These are phyloP conservation scores for Cheirogaleus major DNA, from an alignment of 2,797 vertebrate species.

Conservation along the genomic window DNA sequence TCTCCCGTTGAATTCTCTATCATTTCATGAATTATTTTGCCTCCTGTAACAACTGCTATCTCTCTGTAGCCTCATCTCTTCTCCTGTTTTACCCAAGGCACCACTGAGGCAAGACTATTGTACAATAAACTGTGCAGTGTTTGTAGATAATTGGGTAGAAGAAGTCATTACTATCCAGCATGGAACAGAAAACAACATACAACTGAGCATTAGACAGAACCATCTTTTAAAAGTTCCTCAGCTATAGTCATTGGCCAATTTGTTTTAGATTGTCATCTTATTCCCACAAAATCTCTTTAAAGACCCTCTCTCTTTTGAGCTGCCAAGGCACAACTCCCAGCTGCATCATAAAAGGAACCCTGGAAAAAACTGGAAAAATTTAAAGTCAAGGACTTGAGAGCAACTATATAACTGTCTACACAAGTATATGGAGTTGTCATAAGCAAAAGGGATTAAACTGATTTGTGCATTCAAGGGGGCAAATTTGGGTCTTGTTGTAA, in stretches of 20 bases:
- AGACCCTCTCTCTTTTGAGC: not conserved
- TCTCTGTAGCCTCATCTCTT: not conserved
- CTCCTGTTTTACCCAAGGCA: not conserved
- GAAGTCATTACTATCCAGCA: not conserved
- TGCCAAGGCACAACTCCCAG: not conserved
- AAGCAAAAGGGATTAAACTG: not conserved
- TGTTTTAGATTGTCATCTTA: not conserved
- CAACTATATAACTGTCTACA: not conserved
- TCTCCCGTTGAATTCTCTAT: not conserved
- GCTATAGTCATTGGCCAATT: not conserved
- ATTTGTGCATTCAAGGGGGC: not conserved
- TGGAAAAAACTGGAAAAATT: not conserved
- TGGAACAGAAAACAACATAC: not conserved
- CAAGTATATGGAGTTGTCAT: not conserved
- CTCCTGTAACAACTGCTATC: not conserved
- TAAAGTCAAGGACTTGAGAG: not conserved
- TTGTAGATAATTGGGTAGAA: not conserved
- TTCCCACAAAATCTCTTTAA: not conserved
- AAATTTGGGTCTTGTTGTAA: not conserved
- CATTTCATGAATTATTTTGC: not conserved
- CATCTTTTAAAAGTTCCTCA: conserved; percentile 4
- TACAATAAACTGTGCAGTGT: not conserved
- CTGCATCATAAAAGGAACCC: not conserved
- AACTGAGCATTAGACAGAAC: not conserved
- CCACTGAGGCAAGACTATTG: not conserved